A percentile compares a stretch with the other conserved stretches of the same genome.
These are phyloP conservation scores for Periphyllus acericola DNA, from an alignment of 2,888 invertebrate species.

Conservation along the genomic window DNA sequence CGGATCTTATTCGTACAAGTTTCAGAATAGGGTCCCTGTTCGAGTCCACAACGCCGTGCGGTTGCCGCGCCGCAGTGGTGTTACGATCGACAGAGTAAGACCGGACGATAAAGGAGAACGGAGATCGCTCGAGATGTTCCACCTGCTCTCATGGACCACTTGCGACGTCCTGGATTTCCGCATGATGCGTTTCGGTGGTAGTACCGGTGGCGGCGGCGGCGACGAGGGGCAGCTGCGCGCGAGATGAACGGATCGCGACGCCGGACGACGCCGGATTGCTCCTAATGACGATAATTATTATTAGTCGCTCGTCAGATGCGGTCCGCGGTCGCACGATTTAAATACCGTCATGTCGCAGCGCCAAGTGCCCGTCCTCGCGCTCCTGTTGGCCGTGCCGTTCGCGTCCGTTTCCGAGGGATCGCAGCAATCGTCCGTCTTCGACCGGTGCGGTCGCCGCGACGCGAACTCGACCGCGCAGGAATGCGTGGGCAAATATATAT, in stretches of 20 bases:
- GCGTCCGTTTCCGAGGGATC: not conserved
- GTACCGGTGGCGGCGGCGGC: not conserved
- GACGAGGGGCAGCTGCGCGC: not conserved
- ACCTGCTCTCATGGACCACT: not conserved
- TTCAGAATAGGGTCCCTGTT: no score
- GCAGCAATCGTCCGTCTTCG: conserved; percentile 21
- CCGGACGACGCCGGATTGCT: not conserved
- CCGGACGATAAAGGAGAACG: no score
- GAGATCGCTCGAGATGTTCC: not conserved
- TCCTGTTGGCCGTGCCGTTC: not conserved
- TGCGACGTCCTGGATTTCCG: not conserved
- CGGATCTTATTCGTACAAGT: no score
- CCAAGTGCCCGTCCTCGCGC: not conserved
- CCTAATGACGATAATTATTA: not conserved
- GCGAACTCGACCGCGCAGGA: conserved; percentile 33
- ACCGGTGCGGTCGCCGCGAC: not conserved
- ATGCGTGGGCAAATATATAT: conserved; percentile 42
- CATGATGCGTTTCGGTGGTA: not conserved
- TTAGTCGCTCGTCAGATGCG: not conserved
- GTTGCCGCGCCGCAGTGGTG: no score
- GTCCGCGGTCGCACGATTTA: not conserved
- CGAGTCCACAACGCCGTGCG: no score
- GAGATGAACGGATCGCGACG: not conserved
- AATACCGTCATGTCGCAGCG: not conserved
- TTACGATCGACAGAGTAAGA: no score